These are phyloP conservation scores for Hydraecia micacea DNA, from an alignment of 2,888 invertebrate species.

Conservation along the genomic window DNA sequence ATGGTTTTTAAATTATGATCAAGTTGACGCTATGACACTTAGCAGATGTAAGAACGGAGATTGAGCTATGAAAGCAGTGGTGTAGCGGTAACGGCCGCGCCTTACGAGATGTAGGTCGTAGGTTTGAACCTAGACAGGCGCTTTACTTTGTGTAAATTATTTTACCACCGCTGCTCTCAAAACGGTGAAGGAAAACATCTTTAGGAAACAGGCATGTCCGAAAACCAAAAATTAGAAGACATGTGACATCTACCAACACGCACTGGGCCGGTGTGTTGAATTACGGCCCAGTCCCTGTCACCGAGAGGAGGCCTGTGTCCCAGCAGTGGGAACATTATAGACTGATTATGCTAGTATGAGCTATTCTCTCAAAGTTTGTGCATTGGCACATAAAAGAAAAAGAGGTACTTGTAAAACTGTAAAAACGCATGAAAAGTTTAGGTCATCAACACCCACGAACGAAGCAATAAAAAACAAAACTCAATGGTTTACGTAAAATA, in stretches of 20 bases:
- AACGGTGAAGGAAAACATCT: not conserved
- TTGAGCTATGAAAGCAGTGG: too few relatives aligned
- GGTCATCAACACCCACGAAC: not conserved
- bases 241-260: not conserved
- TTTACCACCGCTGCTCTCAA: not conserved
- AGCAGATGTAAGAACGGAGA: too few relatives aligned
- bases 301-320: not conserved
- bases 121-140: too few relatives aligned
- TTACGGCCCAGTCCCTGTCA: not conserved
- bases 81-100: not conserved
- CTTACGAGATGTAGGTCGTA: too few relatives aligned
- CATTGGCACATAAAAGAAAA: not conserved
- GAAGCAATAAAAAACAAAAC: constrained; percentile 9
- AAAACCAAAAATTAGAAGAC: not conserved
- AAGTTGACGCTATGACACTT: not conserved
- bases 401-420: not conserved
- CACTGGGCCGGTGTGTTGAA: not conserved
- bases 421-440: not conserved
- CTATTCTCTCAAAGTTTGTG: not conserved
- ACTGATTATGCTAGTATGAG: not conserved
- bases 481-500: constrained; percentile 9
- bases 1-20: not conserved
- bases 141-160: not conserved
- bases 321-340: too few relatives aligned
- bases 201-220: not conserved